These are phyloP conservation scores for Gobionotothen gibberifrons DNA, from an alignment of 2,797 vertebrate species.

Conservation along the genomic window DNA sequence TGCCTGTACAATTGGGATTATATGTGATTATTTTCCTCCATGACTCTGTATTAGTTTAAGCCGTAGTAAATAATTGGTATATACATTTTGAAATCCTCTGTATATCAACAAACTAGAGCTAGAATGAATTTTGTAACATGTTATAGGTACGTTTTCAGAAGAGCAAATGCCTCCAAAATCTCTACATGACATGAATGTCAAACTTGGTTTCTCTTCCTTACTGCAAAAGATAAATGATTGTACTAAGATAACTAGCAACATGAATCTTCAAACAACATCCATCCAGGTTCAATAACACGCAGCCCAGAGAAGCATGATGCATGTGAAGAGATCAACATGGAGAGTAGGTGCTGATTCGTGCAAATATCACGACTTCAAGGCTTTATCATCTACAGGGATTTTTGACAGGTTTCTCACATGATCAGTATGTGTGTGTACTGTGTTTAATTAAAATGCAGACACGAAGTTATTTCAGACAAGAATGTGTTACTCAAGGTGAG, in stretches of 20 bases:
- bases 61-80: not conserved
- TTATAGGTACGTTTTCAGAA: too few species aligned
- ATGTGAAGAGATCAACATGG: not conserved
- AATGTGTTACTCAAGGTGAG: conserved; percentile 43
- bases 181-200: too few species aligned
- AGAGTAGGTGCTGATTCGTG: conserved; percentile 38
- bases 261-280: not conserved
- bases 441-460: conserved; percentile 49
- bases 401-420: conserved; percentile 54
- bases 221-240: too few species aligned
- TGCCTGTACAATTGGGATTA: not conserved
- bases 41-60: not conserved
- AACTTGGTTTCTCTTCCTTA: too few species aligned
- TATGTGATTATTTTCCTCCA: not conserved
- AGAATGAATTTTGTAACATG: not conserved
- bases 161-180: too few species aligned
- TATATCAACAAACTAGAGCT: not conserved
- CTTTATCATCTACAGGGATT: conserved; percentile 28
- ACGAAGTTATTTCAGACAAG: conserved; percentile 22
- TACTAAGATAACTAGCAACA: not conserved
- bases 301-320: not conserved
- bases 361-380: conserved; percentile 37
- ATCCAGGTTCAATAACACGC: not conserved
- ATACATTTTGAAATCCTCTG: not conserved
- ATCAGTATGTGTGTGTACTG: conserved; percentile 12